Percentiles rank a stretch among this genome's conserved stretches.
Evolutionary conservation across 2,797 vertebrate genomes (phyloP).

Genomic region (Propithecus perrieri): DNA sequence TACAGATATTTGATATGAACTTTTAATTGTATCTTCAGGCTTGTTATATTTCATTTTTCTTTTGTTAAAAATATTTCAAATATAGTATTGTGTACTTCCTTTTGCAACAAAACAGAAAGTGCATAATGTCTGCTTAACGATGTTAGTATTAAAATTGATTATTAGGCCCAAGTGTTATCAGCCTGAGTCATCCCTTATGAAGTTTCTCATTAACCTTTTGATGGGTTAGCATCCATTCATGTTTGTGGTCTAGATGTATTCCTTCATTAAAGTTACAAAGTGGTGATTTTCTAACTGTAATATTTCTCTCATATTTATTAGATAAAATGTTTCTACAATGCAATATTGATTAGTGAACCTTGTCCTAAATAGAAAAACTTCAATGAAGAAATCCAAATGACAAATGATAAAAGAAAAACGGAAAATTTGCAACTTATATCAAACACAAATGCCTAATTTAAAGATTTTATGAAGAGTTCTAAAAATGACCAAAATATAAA

Average conservation of each 20-base stretch:
- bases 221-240: background rate
- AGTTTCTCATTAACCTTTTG: background rate
- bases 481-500: slow-evolving; percentile 10
- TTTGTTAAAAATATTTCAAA: background rate
- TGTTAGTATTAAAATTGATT: background rate
- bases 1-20: background rate
- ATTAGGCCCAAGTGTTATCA: background rate
- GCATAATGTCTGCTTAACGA: background rate
- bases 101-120: background rate
- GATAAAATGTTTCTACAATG: background rate
- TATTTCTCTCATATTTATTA: background rate
- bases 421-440: background rate
- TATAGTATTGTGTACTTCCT: background rate
- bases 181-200: background rate
- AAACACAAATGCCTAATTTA: background rate
- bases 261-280: background rate
- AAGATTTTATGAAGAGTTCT: background rate
- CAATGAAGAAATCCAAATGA: background rate
- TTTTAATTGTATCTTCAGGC: background rate
- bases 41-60: background rate
- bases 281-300: background rate
- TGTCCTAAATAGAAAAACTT: background rate
- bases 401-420: background rate
- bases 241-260: background rate
- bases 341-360: background rate